Evolutionary conservation across 2,888 invertebrate genomes (phyloP), one percentile per base, ranked within the genome.

Genomic region (Euclidia mi): DNA sequence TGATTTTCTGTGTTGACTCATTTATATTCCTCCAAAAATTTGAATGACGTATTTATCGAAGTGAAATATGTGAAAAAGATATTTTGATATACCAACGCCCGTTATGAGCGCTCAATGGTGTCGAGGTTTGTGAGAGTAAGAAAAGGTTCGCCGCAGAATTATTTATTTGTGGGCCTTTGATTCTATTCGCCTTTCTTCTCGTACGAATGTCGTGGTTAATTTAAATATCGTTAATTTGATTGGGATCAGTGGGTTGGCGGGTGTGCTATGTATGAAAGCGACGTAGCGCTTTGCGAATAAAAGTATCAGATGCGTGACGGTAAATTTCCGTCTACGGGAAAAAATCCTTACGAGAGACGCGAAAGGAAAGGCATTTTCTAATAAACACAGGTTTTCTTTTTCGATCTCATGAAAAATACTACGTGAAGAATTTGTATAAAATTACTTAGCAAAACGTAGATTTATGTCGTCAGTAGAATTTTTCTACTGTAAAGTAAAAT

Each of bases 1-100:
- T 91, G 88, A 88, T 81, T 87, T 78, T 64, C 79, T 76, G 78
- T 83, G 84, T 86, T 78, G 82, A 86, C 82, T 87, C 84, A 84
- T 86, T 89, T 89, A 85, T 87, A 85, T 87, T 86, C 82, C 81
- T 73, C 60, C 73, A 67, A 78, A 85, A 86, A 84, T 88, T n/a
- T 72, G 85, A 86, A 87, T 84, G 83, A 88, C 78, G 82, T 84
- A 84, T 88, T 87, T 87, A 85, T 85, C 79, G 82, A 84, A 85
- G 81, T 82, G 79, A 80, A 72, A n/a, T 82, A 85, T 81, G 25
- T 65, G 65, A 79, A 82, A 79, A 73, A 76, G 72, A 79, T 72
- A 79, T 81, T 81, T 81, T 80, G 81, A 78, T 84, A 77, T 72
- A 78, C 73, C 56, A 38, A 38, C 51, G 64, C 76, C 82, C 82